Base-by-base conservation (phyloP, 2,888 invertebrate species). In the Rhorus exstirpatorius region DNA sequence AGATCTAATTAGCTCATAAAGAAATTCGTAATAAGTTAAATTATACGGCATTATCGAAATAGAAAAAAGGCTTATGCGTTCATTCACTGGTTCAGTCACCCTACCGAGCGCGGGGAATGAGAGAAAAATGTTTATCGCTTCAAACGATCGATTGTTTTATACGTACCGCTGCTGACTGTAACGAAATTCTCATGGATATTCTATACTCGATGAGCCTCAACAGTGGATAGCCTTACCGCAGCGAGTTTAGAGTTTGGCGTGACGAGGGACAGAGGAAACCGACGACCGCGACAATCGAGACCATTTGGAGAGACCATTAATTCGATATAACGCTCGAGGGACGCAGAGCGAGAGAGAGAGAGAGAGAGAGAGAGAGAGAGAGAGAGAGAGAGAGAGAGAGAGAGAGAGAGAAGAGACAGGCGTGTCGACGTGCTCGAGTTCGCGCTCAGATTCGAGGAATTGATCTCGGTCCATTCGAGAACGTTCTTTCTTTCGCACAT, bases 361-460 rank as follows among this genome's bases (percentile, higher is more conserved):
- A 51, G 51, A 61, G 53, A 41, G 53, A 38, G 63, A 26, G 41
- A 17, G 4, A 55, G 46, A 17, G 53, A 79, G 21, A 35, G 55
- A 71, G 12, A 19, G 21, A 65, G n/a, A 4, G 35, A 60, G 46
- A 49, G 76, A 60, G 46, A 75, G 24, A 19, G 61, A 75, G 55
- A 70, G 55, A 60, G 46, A 24, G 14, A 24, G 19, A 10, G 17
- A 55, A 24, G 49, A 46, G 24, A 3, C 41, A 58, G 41, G 8
- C 41, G 21, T 55, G 61, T 63, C 63, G 67, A 53, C 21, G 65
- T 3, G 74, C 70, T 82, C 82, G 70, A 75, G 58, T 82, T 82
- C 78, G 70, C 65, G 78, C 77, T 65, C 70, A 46, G 71, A 80
- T 83, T 87, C 85, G 55, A 65, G 75, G 83, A 87, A 88, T 83